Percentiles rank a stretch among this genome's conserved stretches.
These are phyloP conservation scores for Heliornis fulica DNA, from an alignment of 2,113 vertebrate species.

Conservation along the genomic window DNA sequence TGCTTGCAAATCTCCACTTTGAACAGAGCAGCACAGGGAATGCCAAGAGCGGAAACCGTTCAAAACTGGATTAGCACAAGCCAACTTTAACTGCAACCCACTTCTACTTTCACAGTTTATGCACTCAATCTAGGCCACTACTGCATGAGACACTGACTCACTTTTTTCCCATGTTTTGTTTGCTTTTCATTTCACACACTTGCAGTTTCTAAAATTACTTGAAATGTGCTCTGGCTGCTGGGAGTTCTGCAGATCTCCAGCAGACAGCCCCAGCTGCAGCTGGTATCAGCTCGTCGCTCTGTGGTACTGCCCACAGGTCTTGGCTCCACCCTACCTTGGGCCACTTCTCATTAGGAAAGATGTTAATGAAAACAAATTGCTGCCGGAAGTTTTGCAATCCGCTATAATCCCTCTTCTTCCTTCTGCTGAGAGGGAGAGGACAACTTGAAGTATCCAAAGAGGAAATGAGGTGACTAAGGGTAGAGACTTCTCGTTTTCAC, in stretches of 20 bases:
- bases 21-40: conserved; percentile 79
- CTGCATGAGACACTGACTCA: conserved; percentile 60
- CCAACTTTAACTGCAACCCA: conserved; percentile 75
- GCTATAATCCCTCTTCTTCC: not conserved
- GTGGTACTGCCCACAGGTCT: not conserved
- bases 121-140: conserved; percentile 67
- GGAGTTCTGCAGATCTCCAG: conserved; percentile 2
- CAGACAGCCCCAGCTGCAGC: not conserved
- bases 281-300: not conserved
- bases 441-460: not conserved
- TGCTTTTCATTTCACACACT: conserved; percentile 52
- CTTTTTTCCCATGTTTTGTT: conserved; percentile 53
- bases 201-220: conserved; percentile 49
- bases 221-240: not conserved
- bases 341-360: not conserved
- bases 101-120: conserved; percentile 73
- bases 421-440: not conserved
- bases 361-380: not conserved
- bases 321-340: not conserved
- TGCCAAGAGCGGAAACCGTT: conserved; percentile 84
- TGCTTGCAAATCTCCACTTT: conserved; percentile 83
- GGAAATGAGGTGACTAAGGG: not conserved
- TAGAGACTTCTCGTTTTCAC: not conserved
- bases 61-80: conserved; percentile 82
- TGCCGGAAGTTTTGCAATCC: not conserved